These are phyloP conservation scores for Andrena haemorrhoa DNA, from an alignment of 2,888 invertebrate genomes.

Conservation along the genomic window DNA sequence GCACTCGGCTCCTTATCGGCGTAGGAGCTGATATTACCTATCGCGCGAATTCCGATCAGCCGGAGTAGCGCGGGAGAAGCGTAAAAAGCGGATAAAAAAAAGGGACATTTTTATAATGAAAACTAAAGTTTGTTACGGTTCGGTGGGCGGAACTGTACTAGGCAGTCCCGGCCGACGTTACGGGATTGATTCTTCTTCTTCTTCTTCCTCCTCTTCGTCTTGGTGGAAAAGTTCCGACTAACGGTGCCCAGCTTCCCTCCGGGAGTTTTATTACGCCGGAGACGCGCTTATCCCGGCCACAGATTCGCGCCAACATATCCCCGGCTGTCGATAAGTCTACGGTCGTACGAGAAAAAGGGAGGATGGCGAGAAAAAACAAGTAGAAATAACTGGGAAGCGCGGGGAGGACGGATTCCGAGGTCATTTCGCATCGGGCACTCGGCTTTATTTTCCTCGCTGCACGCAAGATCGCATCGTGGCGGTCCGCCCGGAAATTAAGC, in stretches of 20 bases:
- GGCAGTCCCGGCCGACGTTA: constrained; percentile 39
- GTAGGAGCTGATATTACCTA: not conserved
- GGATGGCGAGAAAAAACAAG: constrained; percentile 8
- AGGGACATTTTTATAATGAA: constrained; percentile 33
- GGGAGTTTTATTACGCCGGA: constrained; percentile 66
- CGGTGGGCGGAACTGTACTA: not conserved
- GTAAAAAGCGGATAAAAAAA: not conserved
- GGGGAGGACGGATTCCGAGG: not conserved
- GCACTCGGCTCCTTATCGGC: not conserved
- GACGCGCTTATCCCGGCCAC: constrained; percentile 67
- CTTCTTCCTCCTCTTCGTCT: constrained; percentile 45
- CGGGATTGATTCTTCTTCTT: constrained; percentile 66
- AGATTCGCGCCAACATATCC: constrained; percentile 69
- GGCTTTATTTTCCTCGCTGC: constrained; percentile 3
- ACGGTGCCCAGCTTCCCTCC: constrained; percentile 53
- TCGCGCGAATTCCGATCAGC: constrained; percentile 1
- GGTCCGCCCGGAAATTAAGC: not conserved
- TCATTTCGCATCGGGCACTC: constrained; percentile 16
- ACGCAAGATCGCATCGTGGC: not conserved
- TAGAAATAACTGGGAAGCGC: constrained; percentile 29
- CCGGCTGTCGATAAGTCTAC: constrained; percentile 62
- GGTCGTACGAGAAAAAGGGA: constrained; percentile 39
- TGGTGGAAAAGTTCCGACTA: constrained; percentile 59
- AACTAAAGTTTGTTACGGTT: constrained; percentile 41
- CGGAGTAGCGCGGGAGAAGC: not conserved